These are phyloP conservation scores for Ispidina lecontei DNA, from an alignment of 2,797 vertebrate species.

Conservation along the genomic window DNA sequence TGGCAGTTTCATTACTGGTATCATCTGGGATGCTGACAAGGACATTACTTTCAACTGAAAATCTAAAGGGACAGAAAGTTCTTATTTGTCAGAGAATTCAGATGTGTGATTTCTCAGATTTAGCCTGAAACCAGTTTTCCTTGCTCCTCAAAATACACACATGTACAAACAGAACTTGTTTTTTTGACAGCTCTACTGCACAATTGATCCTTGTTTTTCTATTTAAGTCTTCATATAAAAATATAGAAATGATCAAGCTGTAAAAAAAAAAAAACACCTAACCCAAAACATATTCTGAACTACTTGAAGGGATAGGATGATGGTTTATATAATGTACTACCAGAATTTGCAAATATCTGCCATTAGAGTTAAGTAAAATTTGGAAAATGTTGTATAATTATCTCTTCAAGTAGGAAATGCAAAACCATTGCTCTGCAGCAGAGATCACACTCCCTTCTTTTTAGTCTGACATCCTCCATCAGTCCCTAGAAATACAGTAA, in stretches of 20 bases:
- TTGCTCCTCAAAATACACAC: not conserved
- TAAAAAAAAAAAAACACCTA: not conserved
- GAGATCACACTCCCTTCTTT: not conserved
- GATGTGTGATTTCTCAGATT: constrained; percentile 29
- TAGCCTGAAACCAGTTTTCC: not conserved
- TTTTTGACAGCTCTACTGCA: not conserved
- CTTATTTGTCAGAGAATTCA: constrained; percentile 33
- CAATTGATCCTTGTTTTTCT: not conserved
- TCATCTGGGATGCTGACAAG: constrained; percentile 34
- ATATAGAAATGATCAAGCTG: not conserved
- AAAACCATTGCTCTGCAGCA: not conserved
- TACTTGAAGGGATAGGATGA: not conserved
- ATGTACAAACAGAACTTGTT: not conserved
- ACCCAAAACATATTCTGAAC: not conserved
- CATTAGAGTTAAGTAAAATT: not conserved
- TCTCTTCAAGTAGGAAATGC: not conserved
- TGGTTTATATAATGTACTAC: not conserved
- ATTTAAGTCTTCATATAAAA: not conserved
- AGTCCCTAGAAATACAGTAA: not conserved
- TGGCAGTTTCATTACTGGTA: constrained; percentile 31
- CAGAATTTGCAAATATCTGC: not conserved
- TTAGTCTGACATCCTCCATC: not conserved
- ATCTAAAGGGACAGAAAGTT: constrained; percentile 6
- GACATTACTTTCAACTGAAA: constrained; percentile 23
- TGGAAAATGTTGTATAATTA: not conserved